Percentiles rank a stretch among this genome's conserved stretches.
Evolutionary conservation across 30 jellyfish, hydroid and myxozoan genomes (phyloP).

Genomic region (Turritopsis dohrnii): DNA sequence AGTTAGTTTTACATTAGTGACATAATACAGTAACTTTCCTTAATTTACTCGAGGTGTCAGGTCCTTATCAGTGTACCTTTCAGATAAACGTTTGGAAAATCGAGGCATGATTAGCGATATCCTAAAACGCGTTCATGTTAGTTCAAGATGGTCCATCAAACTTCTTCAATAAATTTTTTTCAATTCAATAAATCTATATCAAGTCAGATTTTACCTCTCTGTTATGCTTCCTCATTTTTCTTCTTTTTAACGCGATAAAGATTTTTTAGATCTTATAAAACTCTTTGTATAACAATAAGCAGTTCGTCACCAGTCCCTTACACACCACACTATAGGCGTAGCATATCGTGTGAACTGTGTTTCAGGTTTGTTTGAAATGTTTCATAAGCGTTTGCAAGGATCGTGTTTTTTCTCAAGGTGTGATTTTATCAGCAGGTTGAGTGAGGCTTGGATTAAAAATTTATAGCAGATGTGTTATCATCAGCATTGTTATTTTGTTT

Average conservation of each 20-base stretch:
- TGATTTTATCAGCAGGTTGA: neutral
- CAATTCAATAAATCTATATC: neutral
- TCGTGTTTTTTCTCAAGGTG: neutral
- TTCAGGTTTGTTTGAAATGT: no score
- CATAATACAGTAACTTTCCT: no score
- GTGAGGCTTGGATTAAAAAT: neutral
- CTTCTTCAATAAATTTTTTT: no score
- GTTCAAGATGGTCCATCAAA: no score
- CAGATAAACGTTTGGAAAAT: neutral
- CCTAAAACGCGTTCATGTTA: no score
- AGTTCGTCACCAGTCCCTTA: neutral
- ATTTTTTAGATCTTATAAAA: neutral
- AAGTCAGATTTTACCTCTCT: neutral
- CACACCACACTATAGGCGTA: neutral
- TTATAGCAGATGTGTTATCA: neutral
- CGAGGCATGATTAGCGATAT: neutral
- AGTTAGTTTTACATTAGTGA: no score
- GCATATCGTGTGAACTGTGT: neutral
- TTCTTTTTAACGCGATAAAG: neutral
- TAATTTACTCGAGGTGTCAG: neutral
- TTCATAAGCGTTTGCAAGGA: no score
- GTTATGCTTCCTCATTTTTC: neutral
- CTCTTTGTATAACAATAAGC: neutral
- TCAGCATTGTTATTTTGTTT: neutral
- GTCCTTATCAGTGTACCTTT: no score